Base-by-base conservation (phyloP, 2,113 vertebrate genomes). In the Gymnogyps californianus region DNA sequence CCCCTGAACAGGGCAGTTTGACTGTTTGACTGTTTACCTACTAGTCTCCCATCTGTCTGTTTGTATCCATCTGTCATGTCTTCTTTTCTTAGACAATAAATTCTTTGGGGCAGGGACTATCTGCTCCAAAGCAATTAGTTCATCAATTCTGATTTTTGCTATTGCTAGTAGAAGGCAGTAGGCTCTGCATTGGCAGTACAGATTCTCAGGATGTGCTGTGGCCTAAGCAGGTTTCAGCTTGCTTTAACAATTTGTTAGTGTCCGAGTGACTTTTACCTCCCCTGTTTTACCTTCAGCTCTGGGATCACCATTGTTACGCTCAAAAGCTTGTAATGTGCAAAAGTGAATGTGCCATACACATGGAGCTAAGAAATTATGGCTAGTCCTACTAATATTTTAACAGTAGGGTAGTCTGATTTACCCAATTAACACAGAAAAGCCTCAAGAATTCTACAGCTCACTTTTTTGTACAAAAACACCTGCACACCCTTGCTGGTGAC, bases 271-370 rank as follows among this genome's bases (percentile, higher is more conserved):
- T 78, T 89, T 47, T 87, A 6, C 6, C 3, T 89, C 10, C 5
- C 6, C 7, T 77, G 7, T 25, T 89, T 64, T 84, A 65, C 19
- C 17, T 91, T 75, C 12, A 78, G 11, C 29, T 74, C n/a, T 0
- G 1, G 49, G 6, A 81, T 16, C 34, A 75, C 1, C 7, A 16
- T 0, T 24, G 1, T 44, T 72, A 46, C 0, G 1, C 12, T 69
- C 7, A 65, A 71, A 75, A 77, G 1, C 17, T 55, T 67, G 24
- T 51, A 67, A 29, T 2, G 2, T 70, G n/a, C 24, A 58, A 54
- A 90, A 55, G 11, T 3, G 0, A 80, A 69, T 3, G 2, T 40
- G 17, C 9, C 24, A 66, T 78, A 75, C 5, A 26, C 3, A 36
- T 9, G 1, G 4, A 83, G 7, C 16, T 54, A 83, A 21, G 38